Evolutionary conservation across 2,888 invertebrate genomes (phyloP), one percentile per base, ranked within the genome.

Genomic region (Bimastos eiseni): DNA sequence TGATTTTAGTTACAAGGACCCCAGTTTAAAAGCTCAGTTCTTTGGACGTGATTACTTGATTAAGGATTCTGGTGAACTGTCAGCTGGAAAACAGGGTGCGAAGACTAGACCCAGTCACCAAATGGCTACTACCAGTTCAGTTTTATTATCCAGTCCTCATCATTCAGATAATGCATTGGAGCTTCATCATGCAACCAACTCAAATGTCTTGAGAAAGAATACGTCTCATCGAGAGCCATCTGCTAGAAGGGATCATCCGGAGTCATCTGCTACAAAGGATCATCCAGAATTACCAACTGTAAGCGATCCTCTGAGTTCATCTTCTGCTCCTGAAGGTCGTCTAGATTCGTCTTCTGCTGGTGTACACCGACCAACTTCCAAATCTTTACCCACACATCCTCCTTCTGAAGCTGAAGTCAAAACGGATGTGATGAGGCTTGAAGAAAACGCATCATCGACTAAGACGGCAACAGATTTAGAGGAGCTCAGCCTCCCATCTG

Each of bases 41-140:
- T 36, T 36, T 37, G 86, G 86, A 86, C 86, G 86, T 37, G 86
- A 86, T 37, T 86, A 86, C 15, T 30, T 86, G 37, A 24, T 86
- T 70, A 70, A 70, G 70, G 30, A 70, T 30, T 70, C 70, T 70
- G 70, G 5, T n/a, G n/a, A 70, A 70, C 70, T 70, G 70, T 17
- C n/a, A n/a, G 70, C 30, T 70, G n/a, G 70, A 70, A 30, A 70
- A 70, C 70, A 70, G 30, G 70, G 30, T 70, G 13, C 11, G 1
- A 70, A 70, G 70, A 70, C 70, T 70, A 70, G 11, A 70, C 11
- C 70, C 8, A n/a, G 30, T 70, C 70, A 70, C n/a, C 70, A n/a
- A 70, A 4, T 70, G 1, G 30, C 8, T 70, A 1, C 70, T n/a
- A n/a, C 70, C n/a, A 70, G 70, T 17, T 70, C 70, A 30, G n/a